Evolutionary conservation across 1,140 invertebrate species (phyloP).

Genomic region (Pseudomyrmex concolor): DNA sequence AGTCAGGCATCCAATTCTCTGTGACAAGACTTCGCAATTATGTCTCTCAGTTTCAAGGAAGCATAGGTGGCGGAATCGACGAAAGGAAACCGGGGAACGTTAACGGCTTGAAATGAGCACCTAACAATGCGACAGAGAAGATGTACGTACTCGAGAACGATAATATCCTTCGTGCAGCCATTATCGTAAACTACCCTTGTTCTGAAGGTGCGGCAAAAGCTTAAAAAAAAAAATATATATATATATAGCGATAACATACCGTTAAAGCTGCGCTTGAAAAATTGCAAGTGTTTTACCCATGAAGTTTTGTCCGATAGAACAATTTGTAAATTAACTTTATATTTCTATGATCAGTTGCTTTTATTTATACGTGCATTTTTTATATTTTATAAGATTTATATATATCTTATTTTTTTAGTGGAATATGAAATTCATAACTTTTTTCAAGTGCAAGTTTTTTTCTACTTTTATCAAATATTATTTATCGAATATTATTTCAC

Average conservation of each 20-base stretch:
- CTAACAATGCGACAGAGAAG: slow-evolving; percentile 47
- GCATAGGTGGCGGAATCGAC: slow-evolving; percentile 33
- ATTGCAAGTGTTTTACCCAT: neutral
- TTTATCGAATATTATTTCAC: neutral
- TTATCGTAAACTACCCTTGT: slow-evolving; percentile 35
- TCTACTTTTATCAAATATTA: neutral
- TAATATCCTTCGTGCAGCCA: slow-evolving; percentile 56
- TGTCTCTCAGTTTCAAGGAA: slow-evolving; percentile 68
- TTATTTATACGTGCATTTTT: neutral
- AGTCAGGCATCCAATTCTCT: slow-evolving; percentile 55
- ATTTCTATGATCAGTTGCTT: neutral
- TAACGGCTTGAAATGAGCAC: slow-evolving; percentile 46
- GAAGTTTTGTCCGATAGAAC: neutral
- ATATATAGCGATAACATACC: neutral
- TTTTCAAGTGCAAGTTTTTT: neutral
- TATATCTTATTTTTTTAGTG: too few relatives aligned
- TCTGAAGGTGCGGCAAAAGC: neutral
- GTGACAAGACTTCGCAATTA: slow-evolving; percentile 81
- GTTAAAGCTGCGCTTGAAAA: slow-evolving; percentile 1
- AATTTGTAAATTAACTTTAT: neutral
- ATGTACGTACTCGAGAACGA: slow-evolving; percentile 59
- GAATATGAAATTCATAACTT: neutral
- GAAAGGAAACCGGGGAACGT: slow-evolving; percentile 41
- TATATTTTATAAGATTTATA: neutral
- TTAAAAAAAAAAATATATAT: slow-evolving; percentile 3